Base-by-base conservation (phyloP, 2,113 vertebrate species). In the Nibea albiflora region DNA sequence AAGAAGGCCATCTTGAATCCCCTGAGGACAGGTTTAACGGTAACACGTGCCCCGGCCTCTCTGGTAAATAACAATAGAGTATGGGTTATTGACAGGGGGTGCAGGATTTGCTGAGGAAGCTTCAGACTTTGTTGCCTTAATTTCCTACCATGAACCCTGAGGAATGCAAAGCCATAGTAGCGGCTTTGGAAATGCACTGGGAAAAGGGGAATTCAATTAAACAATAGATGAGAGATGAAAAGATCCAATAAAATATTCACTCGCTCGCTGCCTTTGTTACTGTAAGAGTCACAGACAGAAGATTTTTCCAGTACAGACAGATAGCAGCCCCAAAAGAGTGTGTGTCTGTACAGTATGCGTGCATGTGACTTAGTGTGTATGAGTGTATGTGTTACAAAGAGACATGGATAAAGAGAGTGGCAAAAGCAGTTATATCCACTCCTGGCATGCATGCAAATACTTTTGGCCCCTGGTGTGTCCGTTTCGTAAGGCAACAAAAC, bases 181-280 rank as follows among this genome's bases (percentile, higher is more conserved):
- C 3, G 63, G 68, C 31, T 24, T 60, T 49, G 61, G 56, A 69
- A 80, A 82, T 31, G 64, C 26, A 50, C 49, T 2, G 52, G 69
- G 58, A 68, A 58, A 70, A 20, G 14, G 71, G 19, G 57, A 49
- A 56, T 72, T 77, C 24, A 78, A 88, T 80, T 74, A 73, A 88
- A 90, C 85, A 78, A 86, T n/a, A 89, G 67, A 81, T 53, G 58
- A 85, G 42, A 85, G 49, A 85, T 65, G 70, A 83, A 85, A 75
- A 74, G 68, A 68, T 39, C 56, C 77, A 22, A 84, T 91, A 60
- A 91, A 90, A 90, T 91, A 91, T 93, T 92, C 20, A 90, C 44
- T 22, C 2, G 39, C 28, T 58, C 31, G 42, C 60, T 19, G 63
- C 88, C 28, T 86, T 82, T 87, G 84, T 84, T 86, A 67, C 80